Percentiles rank a stretch among this genome's conserved stretches.
phyloP scores from a whole-genome alignment of 2,797 vertebrate genomes.

The Karalla daura region DNA sequence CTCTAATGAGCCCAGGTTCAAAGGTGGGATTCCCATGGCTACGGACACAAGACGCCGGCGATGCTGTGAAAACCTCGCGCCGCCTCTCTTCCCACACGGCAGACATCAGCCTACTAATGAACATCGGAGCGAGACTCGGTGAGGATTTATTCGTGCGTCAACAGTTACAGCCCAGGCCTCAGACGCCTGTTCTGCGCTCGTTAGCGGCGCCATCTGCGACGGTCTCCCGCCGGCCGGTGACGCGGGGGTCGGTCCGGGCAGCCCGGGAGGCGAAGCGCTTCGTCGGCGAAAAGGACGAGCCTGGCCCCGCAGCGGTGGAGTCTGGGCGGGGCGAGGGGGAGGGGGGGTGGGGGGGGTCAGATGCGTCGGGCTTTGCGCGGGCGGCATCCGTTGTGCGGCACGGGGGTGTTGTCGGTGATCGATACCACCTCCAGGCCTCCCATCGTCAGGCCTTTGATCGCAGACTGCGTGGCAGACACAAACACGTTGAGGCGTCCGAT shows the following conservation, averaged over 20 bases:
- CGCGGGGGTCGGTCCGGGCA: too few relatives aligned
- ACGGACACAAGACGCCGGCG: background rate
- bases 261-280: too few relatives aligned
- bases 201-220: slow-evolving; percentile 38
- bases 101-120: slow-evolving; percentile 38
- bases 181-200: slow-evolving; percentile 33
- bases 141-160: slow-evolving; percentile 29
- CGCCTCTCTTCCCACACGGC: slow-evolving; percentile 14
- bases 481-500: slow-evolving; percentile 7
- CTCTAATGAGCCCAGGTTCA: background rate
- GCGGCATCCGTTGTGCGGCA: slow-evolving; percentile 97
- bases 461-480: slow-evolving; percentile 82
- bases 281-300: too few relatives aligned
- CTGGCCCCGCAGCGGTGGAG: background rate
- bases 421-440: slow-evolving; percentile 95
- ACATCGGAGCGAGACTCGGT: slow-evolving; percentile 8
- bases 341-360: slow-evolving; percentile 57
- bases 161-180: slow-evolving; percentile 12
- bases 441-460: slow-evolving; percentile 94
- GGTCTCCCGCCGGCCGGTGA: too few relatives aligned
- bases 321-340: too few relatives aligned
- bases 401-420: slow-evolving; percentile 94
- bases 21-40: slow-evolving; percentile 2
- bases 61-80: background rate
- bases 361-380: slow-evolving; percentile 91